phyloP scores from a whole-genome alignment of 2,113 vertebrate genomes.

The Eclectus roratus region DNA sequence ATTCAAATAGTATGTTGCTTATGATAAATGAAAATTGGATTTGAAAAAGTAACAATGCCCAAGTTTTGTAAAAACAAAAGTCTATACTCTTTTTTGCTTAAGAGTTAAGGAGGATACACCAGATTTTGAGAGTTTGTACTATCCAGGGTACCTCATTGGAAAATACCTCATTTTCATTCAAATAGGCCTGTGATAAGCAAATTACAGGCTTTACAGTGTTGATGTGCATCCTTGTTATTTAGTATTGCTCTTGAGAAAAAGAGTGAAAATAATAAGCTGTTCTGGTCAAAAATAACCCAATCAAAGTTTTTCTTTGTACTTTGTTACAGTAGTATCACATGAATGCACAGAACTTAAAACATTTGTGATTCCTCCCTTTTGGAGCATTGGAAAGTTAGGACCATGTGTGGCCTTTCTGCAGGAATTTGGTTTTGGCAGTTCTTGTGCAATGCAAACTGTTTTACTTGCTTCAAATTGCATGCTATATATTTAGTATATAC shows the following conservation, averaged over 20 bases:
- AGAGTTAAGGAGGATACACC: neutral
- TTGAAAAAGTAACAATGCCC: neutral
- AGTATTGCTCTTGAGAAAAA: neutral
- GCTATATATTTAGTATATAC: neutral
- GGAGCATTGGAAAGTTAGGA: neutral
- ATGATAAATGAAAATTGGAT: neutral
- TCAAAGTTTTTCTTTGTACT: neutral
- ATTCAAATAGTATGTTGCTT: neutral
- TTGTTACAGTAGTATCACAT: neutral
- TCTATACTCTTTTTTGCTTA: neutral
- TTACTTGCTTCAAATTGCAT: neutral
- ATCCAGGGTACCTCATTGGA: neutral
- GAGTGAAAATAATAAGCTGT: neutral
- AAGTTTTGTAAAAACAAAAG: neutral
- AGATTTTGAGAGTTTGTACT: neutral
- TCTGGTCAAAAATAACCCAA: neutral
- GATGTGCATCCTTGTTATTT: neutral
- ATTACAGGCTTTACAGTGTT: neutral
- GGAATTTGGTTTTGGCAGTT: neutral
- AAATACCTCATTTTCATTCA: neutral
- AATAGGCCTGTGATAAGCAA: neutral
- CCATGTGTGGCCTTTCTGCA: fast-evolving
- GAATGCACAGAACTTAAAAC: neutral
- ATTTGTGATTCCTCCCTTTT: neutral
- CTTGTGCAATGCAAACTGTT: neutral